Percentiles rank a stretch among this genome's conserved stretches.
phyloP scores from a whole-genome alignment of 2,113 vertebrate genomes.

The Erythrocercus mccallii region DNA sequence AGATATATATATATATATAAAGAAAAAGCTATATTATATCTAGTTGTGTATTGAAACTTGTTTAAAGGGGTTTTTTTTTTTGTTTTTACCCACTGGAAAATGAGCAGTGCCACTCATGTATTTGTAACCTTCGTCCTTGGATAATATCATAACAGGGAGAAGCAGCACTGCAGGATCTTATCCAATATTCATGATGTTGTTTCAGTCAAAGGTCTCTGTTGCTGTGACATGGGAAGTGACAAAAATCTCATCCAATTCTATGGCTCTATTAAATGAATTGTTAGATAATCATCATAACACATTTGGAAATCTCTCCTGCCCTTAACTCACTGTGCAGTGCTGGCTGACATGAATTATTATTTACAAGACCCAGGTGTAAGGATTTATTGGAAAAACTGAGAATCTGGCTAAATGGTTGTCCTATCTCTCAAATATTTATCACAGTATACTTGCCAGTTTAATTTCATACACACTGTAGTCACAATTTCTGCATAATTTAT shows the following conservation, averaged over 20 bases:
- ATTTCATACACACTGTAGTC: conserved; percentile 19
- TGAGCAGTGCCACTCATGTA: conserved; percentile 24
- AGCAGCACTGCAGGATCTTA: conserved; percentile 29
- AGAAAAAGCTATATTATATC: conserved; percentile 69
- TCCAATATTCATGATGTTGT: conserved; percentile 34
- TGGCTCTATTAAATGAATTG: conserved; percentile 21
- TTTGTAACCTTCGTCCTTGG: conserved; percentile 39
- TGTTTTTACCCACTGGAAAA: conserved; percentile 46
- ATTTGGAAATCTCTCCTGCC: conserved; percentile 32
- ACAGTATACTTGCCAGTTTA: background rate
- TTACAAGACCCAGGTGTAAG: conserved; percentile 14
- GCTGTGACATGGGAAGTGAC: conserved; percentile 42
- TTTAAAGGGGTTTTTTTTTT: conserved; percentile 13
- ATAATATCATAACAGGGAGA: conserved; percentile 5
- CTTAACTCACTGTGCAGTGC: conserved; percentile 17
- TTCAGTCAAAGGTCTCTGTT: conserved; percentile 44
- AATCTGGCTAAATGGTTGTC: conserved; percentile 30
- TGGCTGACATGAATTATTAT: conserved; percentile 34
- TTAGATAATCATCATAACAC: conserved; percentile 48
- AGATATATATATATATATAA: conserved; percentile 64
- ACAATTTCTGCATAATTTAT: conserved; percentile 53
- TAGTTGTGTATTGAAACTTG: conserved; percentile 65
- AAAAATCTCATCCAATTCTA: conserved; percentile 31
- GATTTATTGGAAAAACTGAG: conserved; percentile 18
- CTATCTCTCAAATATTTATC: conserved; percentile 14